Evolutionary conservation across 2,888 invertebrate species (phyloP).

Genomic region (Yponomeuta malinellus): DNA sequence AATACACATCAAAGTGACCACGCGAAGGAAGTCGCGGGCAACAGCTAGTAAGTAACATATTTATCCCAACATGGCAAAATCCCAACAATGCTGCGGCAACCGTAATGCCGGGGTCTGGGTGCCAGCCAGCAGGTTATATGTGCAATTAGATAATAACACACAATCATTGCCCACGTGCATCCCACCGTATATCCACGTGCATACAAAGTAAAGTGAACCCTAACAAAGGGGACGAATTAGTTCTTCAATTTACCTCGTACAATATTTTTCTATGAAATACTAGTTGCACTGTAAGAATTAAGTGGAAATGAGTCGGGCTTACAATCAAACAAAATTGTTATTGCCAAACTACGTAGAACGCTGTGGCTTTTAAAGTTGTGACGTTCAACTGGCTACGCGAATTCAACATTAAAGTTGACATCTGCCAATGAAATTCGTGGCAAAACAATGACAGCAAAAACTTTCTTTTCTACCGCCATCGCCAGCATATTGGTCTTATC

Average conservation of each 20-base stretch:
- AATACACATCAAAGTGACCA: too few species aligned
- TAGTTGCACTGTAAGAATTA: not conserved
- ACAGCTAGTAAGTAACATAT: too few species aligned
- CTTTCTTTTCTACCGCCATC: too few species aligned
- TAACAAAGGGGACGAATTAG: not conserved
- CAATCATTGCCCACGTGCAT: conserved; percentile 6
- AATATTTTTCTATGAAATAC: not conserved
- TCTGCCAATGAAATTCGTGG: too few species aligned
- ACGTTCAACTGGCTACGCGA: too few species aligned
- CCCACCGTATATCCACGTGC: not conserved
- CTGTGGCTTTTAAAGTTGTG: too few species aligned
- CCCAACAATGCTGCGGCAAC: conserved; percentile 2
- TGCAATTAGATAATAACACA: conserved; percentile 4
- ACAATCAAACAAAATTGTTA: too few species aligned
- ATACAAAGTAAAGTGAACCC: not conserved
- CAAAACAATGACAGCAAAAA: too few species aligned
- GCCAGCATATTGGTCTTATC: too few species aligned
- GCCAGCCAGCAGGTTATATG: not conserved
- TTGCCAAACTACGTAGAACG: too few species aligned
- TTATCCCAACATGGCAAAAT: not conserved
- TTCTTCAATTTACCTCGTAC: not conserved
- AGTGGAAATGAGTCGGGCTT: not conserved
- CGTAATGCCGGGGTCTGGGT: not conserved
- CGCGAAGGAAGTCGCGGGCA: too few species aligned
- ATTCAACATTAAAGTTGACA: too few species aligned